Evolutionary conservation across 2,797 vertebrate genomes (phyloP).

Genomic region (Sarcophilus harrisii): DNA sequence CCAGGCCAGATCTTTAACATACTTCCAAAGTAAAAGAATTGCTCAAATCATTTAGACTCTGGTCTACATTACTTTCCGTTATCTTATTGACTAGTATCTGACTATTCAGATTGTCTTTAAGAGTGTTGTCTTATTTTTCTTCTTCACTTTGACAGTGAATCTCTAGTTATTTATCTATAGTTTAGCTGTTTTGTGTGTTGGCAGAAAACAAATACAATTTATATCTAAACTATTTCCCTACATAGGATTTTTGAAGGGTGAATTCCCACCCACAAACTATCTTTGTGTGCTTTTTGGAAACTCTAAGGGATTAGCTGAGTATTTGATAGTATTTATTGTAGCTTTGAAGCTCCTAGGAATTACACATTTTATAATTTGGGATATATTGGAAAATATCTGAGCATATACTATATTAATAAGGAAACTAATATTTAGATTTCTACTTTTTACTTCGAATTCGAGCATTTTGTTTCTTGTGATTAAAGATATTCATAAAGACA

Average conservation of each 20-base stretch:
- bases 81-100: constrained; percentile 3
- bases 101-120: constrained; percentile 24
- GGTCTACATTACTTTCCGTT: constrained; percentile 33
- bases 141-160: constrained; percentile 46
- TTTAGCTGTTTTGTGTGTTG: constrained; percentile 53
- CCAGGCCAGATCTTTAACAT: background rate
- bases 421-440: constrained; percentile 35
- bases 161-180: constrained; percentile 57
- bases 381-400: constrained; percentile 27
- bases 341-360: constrained; percentile 40
- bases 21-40: constrained; percentile 20
- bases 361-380: constrained; percentile 47
- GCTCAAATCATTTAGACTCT: constrained; percentile 25
- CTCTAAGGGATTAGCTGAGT: constrained; percentile 38
- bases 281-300: constrained; percentile 64
- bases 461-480: background rate
- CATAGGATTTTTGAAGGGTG: constrained; percentile 50
- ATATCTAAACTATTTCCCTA: constrained; percentile 55
- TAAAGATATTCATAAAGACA: constrained; percentile 17
- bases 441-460: constrained; percentile 33
- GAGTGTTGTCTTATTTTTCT: constrained; percentile 37
- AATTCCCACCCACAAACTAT: constrained; percentile 67
- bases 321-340: constrained; percentile 47
- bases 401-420: background rate
- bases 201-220: constrained; percentile 70